Evolutionary conservation across 1,140 invertebrate species (phyloP), one percentile per base, ranked within the genome.

Genomic region (Camponotus pennsylvanicus): DNA sequence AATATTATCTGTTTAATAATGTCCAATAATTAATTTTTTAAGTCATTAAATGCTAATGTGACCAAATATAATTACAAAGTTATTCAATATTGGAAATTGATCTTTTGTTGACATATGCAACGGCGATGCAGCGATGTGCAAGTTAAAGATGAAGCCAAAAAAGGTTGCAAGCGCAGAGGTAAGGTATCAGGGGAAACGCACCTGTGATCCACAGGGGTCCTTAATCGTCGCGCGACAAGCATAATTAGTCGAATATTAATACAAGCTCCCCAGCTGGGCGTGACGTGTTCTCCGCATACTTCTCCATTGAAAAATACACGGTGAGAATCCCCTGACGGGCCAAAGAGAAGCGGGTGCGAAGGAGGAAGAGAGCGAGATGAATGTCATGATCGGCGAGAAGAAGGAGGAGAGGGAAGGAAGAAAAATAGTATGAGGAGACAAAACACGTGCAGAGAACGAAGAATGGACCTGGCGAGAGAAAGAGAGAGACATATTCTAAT

Each of bases 211-310:
- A 64, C 89, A 86, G 85, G 37, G 57, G 45, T 32, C 85, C 87
- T 88, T 89, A 92, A 92, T 92, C 91, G 92, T 84, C 92, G 80
- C 86, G 85, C 89, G 45, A 49, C 87, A 75, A 64, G 78, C 85
- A 90, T 92, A 92, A 92, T 92, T 92, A 92, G 87, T 87, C 85
- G 87, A 91, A 90, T 88, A 89, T 89, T 89, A 87, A 89, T 89
- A 87, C 85, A 61, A 59, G 63, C 27, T 77, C 34, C 49, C 79
- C 88, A 78, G 77, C 88, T 78, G 86, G 15, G 79, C 64, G 45
- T 70, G 61, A 49, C 67, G 45, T 71, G 59, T 71, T 75, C 69
- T 13, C 9, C 76, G 40, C 64, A 55, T 75, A 66, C 77, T n/a
- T 15, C 63, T 18, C 37, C 64, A 45, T 13, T 76, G 66, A 79